A percentile compares a stretch with the other conserved stretches of the same genome.
Evolutionary conservation across 2,888 invertebrate species (phyloP).

Genomic region (Temnothorax ravouxi): DNA sequence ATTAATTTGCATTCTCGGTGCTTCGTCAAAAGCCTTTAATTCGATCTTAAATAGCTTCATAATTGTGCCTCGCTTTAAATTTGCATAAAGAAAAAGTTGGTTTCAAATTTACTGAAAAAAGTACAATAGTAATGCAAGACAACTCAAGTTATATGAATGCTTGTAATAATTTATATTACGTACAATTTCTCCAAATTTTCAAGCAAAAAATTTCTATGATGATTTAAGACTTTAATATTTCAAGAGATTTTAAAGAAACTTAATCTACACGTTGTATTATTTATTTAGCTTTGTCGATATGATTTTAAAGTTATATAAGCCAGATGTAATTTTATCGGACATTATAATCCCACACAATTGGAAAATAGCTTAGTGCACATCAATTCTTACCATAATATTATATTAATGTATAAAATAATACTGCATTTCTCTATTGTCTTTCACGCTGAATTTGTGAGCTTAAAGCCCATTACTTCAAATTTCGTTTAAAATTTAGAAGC

Average conservation of each 20-base stretch:
- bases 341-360: neutral
- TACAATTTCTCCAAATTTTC: neutral
- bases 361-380: neutral
- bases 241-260: neutral
- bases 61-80: slow-evolving; percentile 21
- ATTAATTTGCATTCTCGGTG: slow-evolving; percentile 45
- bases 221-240: neutral
- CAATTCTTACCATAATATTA: neutral
- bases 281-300: neutral
- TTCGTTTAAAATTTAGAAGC: neutral
- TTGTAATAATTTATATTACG: neutral
- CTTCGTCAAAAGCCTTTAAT: slow-evolving; percentile 39
- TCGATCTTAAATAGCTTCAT: slow-evolving; percentile 36
- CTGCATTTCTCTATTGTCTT: neutral
- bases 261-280: neutral
- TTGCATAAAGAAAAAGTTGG: slow-evolving; percentile 25
- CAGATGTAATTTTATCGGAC: neutral
- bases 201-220: neutral
- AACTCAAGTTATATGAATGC: neutral
- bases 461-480: neutral
- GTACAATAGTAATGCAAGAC: slow-evolving; percentile 8
- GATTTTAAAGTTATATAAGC: neutral
- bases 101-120: slow-evolving; percentile 34
- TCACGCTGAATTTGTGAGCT: neutral
- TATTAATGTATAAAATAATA: neutral